phyloP scores from a whole-genome alignment of 2,888 invertebrate species.

The Vannuccia rotundouncinata region DNA sequence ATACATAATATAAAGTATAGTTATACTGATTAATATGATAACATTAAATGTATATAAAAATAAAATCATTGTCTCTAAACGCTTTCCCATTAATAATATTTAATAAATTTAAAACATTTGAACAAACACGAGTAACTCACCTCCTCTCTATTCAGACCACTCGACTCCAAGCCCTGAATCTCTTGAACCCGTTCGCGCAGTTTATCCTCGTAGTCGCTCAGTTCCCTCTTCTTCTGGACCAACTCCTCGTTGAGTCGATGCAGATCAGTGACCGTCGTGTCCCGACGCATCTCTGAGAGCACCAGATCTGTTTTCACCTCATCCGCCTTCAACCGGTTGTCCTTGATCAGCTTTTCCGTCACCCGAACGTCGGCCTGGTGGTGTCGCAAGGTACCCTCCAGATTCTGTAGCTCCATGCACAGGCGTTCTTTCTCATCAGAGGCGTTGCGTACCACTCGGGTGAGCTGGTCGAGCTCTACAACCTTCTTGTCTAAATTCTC shows the following conservation, averaged over 20 bases:
- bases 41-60: too few relatives aligned
- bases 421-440: slow-evolving; percentile 27
- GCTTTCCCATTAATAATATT: too few relatives aligned
- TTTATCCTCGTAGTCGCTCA: slow-evolving; percentile 44
- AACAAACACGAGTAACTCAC: too few relatives aligned
- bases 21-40: too few relatives aligned
- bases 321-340: slow-evolving; percentile 47
- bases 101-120: too few relatives aligned
- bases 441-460: slow-evolving; percentile 28
- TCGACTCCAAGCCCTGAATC: slow-evolving; percentile 43
- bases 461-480: slow-evolving; percentile 35
- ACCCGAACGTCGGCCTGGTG: slow-evolving; percentile 41
- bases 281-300: slow-evolving; percentile 51
- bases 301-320: slow-evolving; percentile 51
- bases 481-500: slow-evolving; percentile 37
- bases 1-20: too few relatives aligned
- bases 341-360: slow-evolving; percentile 42
- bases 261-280: slow-evolving; percentile 49
- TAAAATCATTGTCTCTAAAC: too few relatives aligned
- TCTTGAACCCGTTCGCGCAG: slow-evolving; percentile 44
- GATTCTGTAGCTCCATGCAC: slow-evolving; percentile 14
- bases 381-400: slow-evolving; percentile 37
- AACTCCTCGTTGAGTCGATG: slow-evolving; percentile 46
- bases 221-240: slow-evolving; percentile 44
- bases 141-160: slow-evolving; percentile 46